These are phyloP conservation scores for Silurus glanis DNA, from an alignment of 2,113 vertebrate species.

Conservation along the genomic window DNA sequence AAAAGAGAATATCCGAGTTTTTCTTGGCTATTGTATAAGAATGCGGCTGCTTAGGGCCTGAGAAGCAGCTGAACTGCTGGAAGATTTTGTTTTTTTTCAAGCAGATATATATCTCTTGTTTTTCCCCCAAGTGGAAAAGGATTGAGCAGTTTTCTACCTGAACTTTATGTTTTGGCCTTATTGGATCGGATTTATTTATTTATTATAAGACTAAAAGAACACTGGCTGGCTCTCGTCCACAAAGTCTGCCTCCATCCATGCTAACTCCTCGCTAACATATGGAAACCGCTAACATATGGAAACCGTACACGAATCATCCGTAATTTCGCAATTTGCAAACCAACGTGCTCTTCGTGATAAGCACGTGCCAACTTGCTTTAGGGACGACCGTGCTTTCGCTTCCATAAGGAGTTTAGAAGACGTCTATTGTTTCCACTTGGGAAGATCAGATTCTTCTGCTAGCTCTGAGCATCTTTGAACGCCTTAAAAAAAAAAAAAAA, in stretches of 20 bases:
- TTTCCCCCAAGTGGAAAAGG: background rate
- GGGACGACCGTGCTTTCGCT: slow-evolving; percentile 15
- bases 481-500: slow-evolving; percentile 49
- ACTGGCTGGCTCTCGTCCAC: background rate
- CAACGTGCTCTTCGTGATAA: slow-evolving; percentile 16
- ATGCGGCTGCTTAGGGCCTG: background rate
- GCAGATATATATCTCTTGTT: background rate
- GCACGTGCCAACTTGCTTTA: slow-evolving; percentile 1
- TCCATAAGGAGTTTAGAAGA: slow-evolving; percentile 14
- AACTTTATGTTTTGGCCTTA: background rate
- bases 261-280: background rate
- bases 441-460: slow-evolving; percentile 11
- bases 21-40: background rate
- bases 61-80: background rate
- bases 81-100: slow-evolving; percentile 19
- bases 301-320: background rate
- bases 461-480: slow-evolving; percentile 32
- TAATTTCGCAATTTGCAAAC: slow-evolving; percentile 6
- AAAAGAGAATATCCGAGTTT: background rate
- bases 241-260: background rate
- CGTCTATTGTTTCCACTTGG: slow-evolving; percentile 21
- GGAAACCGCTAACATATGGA: background rate
- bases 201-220: background rate
- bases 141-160: background rate
- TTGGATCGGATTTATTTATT: background rate